Percentiles rank a stretch among this genome's conserved stretches.
Conservation (phyloP, 2,113 vertebrate genomes). For the Cyphomyrus discorhynchus region DNA sequence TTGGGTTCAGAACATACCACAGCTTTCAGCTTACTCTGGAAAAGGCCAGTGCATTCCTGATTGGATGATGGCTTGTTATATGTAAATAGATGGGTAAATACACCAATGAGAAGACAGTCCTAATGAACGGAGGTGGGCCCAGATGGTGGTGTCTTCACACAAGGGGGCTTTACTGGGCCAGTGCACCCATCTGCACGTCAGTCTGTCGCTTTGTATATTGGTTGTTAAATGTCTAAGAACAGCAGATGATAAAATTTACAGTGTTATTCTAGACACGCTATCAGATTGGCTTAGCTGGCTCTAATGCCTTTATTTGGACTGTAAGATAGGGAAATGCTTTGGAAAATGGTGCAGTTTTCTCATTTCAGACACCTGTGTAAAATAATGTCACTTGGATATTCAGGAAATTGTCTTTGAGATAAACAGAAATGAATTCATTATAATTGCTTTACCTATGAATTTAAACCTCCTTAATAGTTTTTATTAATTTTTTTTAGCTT, state of each 20-base stretch:
- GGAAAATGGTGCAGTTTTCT: not conserved
- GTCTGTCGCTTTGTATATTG: not conserved
- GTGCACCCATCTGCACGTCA: not conserved
- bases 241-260: conserved; percentile 2
- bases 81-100: not conserved
- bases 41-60: not conserved
- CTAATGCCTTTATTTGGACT: not conserved
- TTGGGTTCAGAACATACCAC: not conserved
- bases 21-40: not conserved
- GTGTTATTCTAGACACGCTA: not conserved
- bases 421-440: not conserved
- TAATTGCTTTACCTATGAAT: not conserved
- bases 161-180: not conserved
- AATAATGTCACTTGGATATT: not conserved
- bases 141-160: not conserved
- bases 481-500: not conserved
- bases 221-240: conserved; percentile 6
- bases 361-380: not conserved
- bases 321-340: not conserved
- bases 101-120: not conserved
- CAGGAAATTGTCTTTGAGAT: not conserved
- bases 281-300: not conserved
- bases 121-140: not conserved
- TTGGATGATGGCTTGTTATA: not conserved
- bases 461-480: not conserved